Evolutionary conservation across 2,797 vertebrate species (phyloP), one percentile per base, ranked within the genome.

Genomic region (Poeciliopsis infans): DNA sequence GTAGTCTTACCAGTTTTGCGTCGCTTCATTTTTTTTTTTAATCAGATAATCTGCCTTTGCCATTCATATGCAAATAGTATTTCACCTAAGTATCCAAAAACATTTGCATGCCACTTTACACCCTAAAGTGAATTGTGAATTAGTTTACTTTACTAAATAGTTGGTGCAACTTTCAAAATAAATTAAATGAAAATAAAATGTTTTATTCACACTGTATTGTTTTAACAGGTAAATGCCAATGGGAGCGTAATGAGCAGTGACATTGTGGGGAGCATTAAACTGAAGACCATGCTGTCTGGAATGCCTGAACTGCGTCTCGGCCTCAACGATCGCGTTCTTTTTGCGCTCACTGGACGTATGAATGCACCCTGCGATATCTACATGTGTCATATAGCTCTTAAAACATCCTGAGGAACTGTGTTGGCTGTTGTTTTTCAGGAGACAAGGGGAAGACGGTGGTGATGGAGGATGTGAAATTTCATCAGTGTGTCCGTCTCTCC

Each of bases 381-480:
- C 11, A 61, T 18, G 7, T 15, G 66, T 69, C 0, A 57, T 57
- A 28, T n/a, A 55, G 1, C 20, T 41, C 2, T 41, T 41, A 46
- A 15, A 46, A 13, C 12, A 70, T 28, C 68, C 41, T 28, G 25
- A n/a, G 25, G 68, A 39, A 79, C 75, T 1, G 20, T 23, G 46
- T n/a, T 45, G n/a, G n/a, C 47, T 73, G 15, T 69, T 7, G 73
- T 16, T 76, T 73, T 76, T 49, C 87, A 98, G 98, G 97, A 59
- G 97, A 97, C 84, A 98, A 96, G 77, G 97, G 97, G 82, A 98
- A 98, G 79, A 97, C 97, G 0, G 98, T 99, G 86, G 88, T 96
- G 74, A 96, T 99, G 94, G 98, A 99, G 86, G 98, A 99, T 0
- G 97, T 98, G 4, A 98, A 98, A 87, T 99, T 99, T 87, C 98